Evolutionary conservation across 2,888 invertebrate genomes (phyloP).

Genomic region (Philopedon plagiatum): DNA sequence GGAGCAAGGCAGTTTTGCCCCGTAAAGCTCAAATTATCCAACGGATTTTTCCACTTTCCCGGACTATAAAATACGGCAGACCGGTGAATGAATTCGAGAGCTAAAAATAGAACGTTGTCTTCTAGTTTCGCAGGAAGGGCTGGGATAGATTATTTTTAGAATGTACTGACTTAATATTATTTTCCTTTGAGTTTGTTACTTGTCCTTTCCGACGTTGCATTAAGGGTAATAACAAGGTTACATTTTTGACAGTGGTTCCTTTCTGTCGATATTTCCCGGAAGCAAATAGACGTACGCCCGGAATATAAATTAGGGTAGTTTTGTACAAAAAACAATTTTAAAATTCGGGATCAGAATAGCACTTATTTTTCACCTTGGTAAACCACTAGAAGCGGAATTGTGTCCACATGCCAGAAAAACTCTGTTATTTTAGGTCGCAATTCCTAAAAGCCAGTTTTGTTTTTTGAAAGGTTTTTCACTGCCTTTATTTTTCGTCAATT

Average conservation of each 20-base stretch:
- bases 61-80: neutral
- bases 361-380: slow-evolving; percentile 4
- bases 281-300: neutral
- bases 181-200: slow-evolving; percentile 9
- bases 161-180: neutral
- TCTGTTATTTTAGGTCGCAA: neutral
- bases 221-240: slow-evolving; percentile 18
- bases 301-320: slow-evolving; percentile 18
- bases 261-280: neutral
- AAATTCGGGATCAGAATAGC: slow-evolving; percentile 8
- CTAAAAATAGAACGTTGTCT: slow-evolving; percentile 13
- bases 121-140: slow-evolving; percentile 17
- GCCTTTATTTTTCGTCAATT: no score
- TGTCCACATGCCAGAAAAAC: neutral
- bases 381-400: neutral
- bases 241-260: neutral
- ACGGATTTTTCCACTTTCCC: no score
- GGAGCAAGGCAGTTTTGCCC: no score
- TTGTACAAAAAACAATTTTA: slow-evolving; percentile 8
- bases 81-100: neutral
- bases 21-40: no score
- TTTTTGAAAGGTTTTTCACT: no score
- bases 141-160: slow-evolving; percentile 18
- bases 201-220: neutral
- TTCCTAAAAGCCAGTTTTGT: neutral